phyloP scores from a whole-genome alignment of 2,797 vertebrate genomes.

The Melanotaenia maccullochi region DNA sequence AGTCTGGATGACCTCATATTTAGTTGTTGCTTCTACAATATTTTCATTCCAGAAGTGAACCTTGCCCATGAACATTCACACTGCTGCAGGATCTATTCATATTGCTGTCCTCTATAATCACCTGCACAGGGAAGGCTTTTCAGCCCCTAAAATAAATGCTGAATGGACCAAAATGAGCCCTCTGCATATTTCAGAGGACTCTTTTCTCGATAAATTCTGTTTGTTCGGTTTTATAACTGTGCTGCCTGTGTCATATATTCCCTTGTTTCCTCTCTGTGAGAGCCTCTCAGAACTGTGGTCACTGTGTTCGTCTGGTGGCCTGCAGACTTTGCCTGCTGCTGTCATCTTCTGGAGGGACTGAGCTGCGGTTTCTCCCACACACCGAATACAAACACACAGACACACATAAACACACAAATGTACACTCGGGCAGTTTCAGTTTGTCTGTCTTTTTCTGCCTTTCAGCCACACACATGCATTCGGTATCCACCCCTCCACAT shows the following conservation, averaged over 20 bases:
- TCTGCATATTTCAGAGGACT: background rate
- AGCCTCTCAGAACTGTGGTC: constrained; percentile 63
- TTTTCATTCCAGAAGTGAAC: background rate
- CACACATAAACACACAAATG: constrained; percentile 24
- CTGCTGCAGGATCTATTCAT: background rate
- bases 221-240: background rate
- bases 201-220: constrained; percentile 12
- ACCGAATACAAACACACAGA: constrained; percentile 52
- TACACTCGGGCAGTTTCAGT: constrained; percentile 8
- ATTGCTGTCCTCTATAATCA: background rate
- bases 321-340: constrained; percentile 48
- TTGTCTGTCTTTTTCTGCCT: constrained; percentile 20
- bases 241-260: constrained; percentile 31
- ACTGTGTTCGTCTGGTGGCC: constrained; percentile 57
- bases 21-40: background rate
- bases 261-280: constrained; percentile 45
- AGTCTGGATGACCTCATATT: background rate
- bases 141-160: constrained; percentile 16
- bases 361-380: constrained; percentile 62
- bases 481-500: constrained; percentile 12
- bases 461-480: constrained; percentile 17
- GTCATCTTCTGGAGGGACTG: constrained; percentile 43
- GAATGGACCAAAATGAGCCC: background rate
- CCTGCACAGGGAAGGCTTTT: constrained; percentile 5
- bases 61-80: background rate